Evolutionary conservation across 2,888 invertebrate genomes (phyloP).

Genomic region (Calliphora vomitoria): DNA sequence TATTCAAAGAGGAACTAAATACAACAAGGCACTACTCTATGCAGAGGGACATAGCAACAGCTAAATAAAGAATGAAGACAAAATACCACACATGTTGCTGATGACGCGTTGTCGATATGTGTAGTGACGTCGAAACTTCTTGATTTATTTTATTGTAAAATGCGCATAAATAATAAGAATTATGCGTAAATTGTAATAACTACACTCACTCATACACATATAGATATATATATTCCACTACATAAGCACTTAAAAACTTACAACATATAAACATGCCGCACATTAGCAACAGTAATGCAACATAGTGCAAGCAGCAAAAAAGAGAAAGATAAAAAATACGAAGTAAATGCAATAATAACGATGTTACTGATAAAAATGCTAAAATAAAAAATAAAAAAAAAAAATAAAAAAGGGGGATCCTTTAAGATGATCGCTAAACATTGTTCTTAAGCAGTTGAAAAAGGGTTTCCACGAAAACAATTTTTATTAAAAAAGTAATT

Average conservation of each 20-base stretch:
- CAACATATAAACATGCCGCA: slow-evolving; percentile 52
- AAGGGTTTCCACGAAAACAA: not conserved
- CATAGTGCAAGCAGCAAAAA: not conserved
- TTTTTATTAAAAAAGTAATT: not conserved
- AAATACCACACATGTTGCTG: slow-evolving; percentile 72
- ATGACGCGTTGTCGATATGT: slow-evolving; percentile 72
- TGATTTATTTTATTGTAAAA: slow-evolving; percentile 72
- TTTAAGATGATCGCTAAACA: slow-evolving; percentile 35
- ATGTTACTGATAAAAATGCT: slow-evolving; percentile 68
- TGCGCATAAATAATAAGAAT: slow-evolving; percentile 73
- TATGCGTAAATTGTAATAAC: slow-evolving; percentile 68
- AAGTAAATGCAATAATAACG: slow-evolving; percentile 52
- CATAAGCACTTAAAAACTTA: slow-evolving; percentile 28
- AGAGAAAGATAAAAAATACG: not conserved
- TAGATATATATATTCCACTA: slow-evolving; percentile 9
- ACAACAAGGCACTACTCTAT: not conserved
- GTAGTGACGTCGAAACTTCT: slow-evolving; percentile 68
- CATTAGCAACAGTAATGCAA: slow-evolving; percentile 30
- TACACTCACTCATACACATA: not conserved
- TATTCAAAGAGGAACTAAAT: slow-evolving; percentile 47
- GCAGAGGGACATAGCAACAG: slow-evolving; percentile 32
- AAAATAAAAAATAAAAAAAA: slow-evolving; percentile 38
- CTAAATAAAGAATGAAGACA: slow-evolving; percentile 14
- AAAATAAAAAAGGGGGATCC: slow-evolving; percentile 9
- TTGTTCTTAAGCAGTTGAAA: not conserved